These are phyloP conservation scores for Octopus bimaculoides DNA, from an alignment of 1,140 invertebrate species.

Conservation along the genomic window DNA sequence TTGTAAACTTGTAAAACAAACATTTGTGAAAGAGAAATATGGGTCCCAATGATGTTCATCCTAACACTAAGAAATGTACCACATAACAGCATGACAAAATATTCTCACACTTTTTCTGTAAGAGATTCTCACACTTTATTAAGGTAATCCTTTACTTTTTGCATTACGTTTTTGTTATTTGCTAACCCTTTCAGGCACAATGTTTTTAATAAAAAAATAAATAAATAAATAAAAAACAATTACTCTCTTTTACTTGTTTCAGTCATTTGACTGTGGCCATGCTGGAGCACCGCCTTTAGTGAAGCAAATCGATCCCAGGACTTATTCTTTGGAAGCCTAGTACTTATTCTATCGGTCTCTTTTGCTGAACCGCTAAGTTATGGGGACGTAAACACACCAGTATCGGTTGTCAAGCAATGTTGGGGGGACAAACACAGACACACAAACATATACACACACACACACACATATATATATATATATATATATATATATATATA, in stretches of 20 bases:
- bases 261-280: too few species aligned
- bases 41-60: neutral
- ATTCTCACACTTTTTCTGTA: neutral
- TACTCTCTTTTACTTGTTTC: neutral
- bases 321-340: neutral
- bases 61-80: neutral
- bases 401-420: too few species aligned
- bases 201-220: neutral
- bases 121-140: neutral
- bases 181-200: neutral
- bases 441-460: too few species aligned
- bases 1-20: neutral
- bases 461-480: too few species aligned
- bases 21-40: conserved; percentile 1
- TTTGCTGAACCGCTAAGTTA: too few species aligned
- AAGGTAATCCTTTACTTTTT: neutral
- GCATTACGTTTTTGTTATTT: neutral
- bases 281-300: too few species aligned
- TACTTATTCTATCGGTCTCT: too few species aligned
- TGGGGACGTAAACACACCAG: too few species aligned
- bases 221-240: neutral
- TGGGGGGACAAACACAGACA: too few species aligned
- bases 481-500: too few species aligned
- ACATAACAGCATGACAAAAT: neutral
- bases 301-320: too few species aligned